Percentiles rank a stretch among this genome's conserved stretches.
These are phyloP conservation scores for Epistrophe eligans DNA, from an alignment of 2,888 invertebrate genomes.

Conservation along the genomic window DNA sequence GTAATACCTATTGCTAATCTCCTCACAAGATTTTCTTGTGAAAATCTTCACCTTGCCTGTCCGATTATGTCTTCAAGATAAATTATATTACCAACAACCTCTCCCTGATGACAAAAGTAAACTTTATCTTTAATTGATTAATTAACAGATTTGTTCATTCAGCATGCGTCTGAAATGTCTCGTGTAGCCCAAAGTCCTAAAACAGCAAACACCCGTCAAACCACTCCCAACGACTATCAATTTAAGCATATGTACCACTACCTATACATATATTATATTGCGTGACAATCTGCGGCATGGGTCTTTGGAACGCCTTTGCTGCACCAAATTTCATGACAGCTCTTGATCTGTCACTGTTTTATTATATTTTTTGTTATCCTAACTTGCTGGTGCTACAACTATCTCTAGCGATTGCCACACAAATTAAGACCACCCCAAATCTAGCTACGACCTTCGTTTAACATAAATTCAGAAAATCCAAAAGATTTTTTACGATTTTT, in stretches of 20 bases:
- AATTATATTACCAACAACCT: conserved; percentile 30
- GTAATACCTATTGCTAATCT: not conserved
- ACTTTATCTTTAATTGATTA: conserved; percentile 65
- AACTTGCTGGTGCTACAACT: conserved; percentile 53
- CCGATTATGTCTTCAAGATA: conserved; percentile 41
- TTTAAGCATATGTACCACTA: not conserved
- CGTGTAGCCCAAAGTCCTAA: conserved; percentile 45
- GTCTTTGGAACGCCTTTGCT: not conserved
- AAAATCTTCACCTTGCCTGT: conserved; percentile 69
- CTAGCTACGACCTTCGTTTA: conserved; percentile 62
- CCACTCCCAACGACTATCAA: conserved; percentile 42
- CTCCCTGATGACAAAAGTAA: conserved; percentile 22
- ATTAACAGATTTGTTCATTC: conserved; percentile 70
- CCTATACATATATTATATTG: conserved; percentile 15
- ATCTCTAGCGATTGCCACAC: conserved; percentile 55
- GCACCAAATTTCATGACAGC: conserved; percentile 35
- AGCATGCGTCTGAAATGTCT: conserved; percentile 37
- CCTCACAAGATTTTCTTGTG: conserved; percentile 31
- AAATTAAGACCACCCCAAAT: conserved; percentile 74
- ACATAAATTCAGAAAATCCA: conserved; percentile 38
- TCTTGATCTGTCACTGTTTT: conserved; percentile 52
- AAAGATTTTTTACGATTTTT: conserved; percentile 48
- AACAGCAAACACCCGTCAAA: conserved; percentile 22
- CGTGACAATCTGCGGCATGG: conserved; percentile 37
- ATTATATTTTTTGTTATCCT: not conserved